Evolutionary conservation across 2,113 vertebrate species (phyloP).

Genomic region (Thunnus thynnus): DNA sequence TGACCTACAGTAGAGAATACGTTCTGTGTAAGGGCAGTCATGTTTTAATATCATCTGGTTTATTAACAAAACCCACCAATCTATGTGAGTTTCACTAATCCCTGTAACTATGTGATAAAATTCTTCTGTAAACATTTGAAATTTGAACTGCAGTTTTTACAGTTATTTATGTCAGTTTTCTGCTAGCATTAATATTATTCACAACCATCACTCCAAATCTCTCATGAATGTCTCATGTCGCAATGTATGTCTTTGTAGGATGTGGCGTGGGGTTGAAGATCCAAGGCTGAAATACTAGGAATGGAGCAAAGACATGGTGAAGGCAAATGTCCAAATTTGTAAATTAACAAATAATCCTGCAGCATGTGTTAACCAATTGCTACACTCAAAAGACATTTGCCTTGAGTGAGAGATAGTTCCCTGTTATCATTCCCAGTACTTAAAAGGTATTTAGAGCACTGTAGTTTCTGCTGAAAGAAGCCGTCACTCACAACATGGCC

Average conservation of each 20-base stretch:
- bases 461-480: not conserved
- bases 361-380: conserved; percentile 9
- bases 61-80: not conserved
- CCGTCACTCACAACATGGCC: not conserved
- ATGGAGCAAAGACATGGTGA: not conserved
- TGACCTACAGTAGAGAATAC: not conserved
- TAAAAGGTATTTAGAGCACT: conserved; percentile 29
- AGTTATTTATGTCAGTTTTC: too few relatives aligned
- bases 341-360: conserved; percentile 16
- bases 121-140: too few relatives aligned
- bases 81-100: too few relatives aligned
- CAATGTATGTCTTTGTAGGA: not conserved
- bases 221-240: too few relatives aligned
- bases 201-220: too few relatives aligned
- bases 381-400: conserved; percentile 16
- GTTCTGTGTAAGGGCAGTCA: not conserved
- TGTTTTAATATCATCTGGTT: not conserved
- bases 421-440: conserved; percentile 8
- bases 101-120: too few relatives aligned
- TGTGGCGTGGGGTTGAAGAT: conserved; percentile 6
- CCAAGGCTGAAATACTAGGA: conserved; percentile 1
- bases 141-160: too few relatives aligned
- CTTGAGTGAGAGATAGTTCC: conserved; percentile 26
- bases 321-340: conserved; percentile 26
- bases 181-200: too few relatives aligned